Evolutionary conservation across 1,140 invertebrate genomes (phyloP), one percentile per base, ranked within the genome.

Genomic region (Amyelois transitella): DNA sequence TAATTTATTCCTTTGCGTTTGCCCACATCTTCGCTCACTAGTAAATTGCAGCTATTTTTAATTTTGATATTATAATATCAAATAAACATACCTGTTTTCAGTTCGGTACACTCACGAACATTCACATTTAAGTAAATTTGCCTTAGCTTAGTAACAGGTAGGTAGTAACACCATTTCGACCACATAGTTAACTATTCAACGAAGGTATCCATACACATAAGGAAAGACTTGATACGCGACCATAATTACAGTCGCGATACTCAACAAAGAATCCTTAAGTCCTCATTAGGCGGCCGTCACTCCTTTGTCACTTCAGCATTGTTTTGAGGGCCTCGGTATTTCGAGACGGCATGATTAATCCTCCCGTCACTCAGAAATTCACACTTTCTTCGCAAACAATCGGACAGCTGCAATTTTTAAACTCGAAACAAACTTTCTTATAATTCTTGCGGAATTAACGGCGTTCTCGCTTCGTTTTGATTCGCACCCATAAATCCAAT

Each of bases 281-380:
- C 25, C 25, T 28, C 25, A 28, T 28, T 28, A 28, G 2, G 1
- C 25, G 7, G 25, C 25, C 25, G 25, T 28, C 25, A 28, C 12
- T 28, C 25, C 7, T 6, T 28, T 28, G 25, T 4, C 25, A 28
- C n/a, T n/a, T 28, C 25, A 6, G 25, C 25, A 28, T 28, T 28
- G 25, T 28, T 28, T n/a, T 8, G 2, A 10, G 7, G 25, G 55
- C 49, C 51, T 51, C 53, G 1, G 25, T 62, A 58, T 64, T 63
- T 55, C 51, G 55, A 62, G 71, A 78, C 73, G 79, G 62, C 55
- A 79, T 75, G 69, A 84, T 84, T 75, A 76, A 79, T 84, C 62
- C 52, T 24, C 52, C 45, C 28, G 53, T 66, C 71, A 69, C 63
- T 45, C 43, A 19, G 8, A 45, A 45, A 45, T 20, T 45, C 43